Percentiles rank a stretch among this genome's conserved stretches.
These are phyloP conservation scores for Gibbula magus DNA, from an alignment of 2,888 invertebrate species.

Conservation along the genomic window DNA sequence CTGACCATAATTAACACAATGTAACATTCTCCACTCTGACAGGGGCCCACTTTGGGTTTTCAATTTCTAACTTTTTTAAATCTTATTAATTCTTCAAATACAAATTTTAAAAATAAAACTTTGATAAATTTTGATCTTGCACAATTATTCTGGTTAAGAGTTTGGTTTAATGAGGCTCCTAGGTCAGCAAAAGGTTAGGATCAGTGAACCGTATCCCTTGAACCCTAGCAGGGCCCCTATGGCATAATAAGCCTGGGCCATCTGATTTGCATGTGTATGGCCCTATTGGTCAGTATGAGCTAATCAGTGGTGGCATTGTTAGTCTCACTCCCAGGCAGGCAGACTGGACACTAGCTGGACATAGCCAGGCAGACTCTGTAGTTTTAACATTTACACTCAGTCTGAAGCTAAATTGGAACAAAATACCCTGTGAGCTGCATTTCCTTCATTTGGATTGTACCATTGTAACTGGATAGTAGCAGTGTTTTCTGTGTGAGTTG, in stretches of 20 bases:
- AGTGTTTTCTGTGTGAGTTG: background rate
- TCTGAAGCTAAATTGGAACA: slow-evolving; percentile 3
- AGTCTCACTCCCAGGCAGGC: background rate
- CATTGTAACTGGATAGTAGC: background rate
- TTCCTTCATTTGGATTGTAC: background rate
- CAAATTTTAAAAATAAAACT: background rate
- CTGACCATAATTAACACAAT: slow-evolving; percentile 18
- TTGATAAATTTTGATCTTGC: too few relatives aligned
- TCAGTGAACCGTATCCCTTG: background rate
- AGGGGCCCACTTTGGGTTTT: background rate
- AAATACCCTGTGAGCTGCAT: background rate
- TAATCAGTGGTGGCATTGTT: slow-evolving; percentile 13
- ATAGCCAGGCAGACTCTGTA: background rate
- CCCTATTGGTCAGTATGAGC: slow-evolving; percentile 25
- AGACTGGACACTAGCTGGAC: background rate
- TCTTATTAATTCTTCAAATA: background rate
- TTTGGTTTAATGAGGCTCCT: background rate
- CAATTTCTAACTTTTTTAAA: background rate
- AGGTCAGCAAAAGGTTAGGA: background rate
- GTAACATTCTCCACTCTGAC: slow-evolving; percentile 7
- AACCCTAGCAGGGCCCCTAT: background rate
- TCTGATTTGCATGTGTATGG: slow-evolving; percentile 22
- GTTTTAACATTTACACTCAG: background rate
- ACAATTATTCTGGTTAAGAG: too few relatives aligned
- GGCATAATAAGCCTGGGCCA: slow-evolving; percentile 12